Evolutionary conservation across 2,113 vertebrate genomes (phyloP), one percentile per base, ranked within the genome.

Genomic region (Oxyruncus cristatus): DNA sequence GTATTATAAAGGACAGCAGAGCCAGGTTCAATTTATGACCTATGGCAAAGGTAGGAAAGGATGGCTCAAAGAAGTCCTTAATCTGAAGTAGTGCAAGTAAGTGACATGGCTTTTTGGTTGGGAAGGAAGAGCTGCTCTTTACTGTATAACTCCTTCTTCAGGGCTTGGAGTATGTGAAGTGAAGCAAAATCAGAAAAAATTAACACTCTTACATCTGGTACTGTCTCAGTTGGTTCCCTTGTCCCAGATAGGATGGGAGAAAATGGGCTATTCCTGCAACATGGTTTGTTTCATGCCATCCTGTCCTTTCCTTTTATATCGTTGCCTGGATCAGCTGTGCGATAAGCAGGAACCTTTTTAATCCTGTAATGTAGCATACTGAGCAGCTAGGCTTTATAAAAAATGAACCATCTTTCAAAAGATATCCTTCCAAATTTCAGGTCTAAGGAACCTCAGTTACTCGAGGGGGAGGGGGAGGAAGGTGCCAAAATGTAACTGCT

Each of bases 391-490:
- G 14, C 68, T 73, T 76, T 53, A 73, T 28, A 4, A 49, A 41
- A 67, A 70, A 73, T 68, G 20, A 84, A 30, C 12, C 35, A 7
- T 62, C 55, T 78, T 79, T 80, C 33, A 68, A 73, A 84, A 80
- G 35, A 8, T 18, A 79, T 22, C 27, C 18, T n/a, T 70, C 42
- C 49, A 44, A 23, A 77, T 67, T 89, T 89, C n/a, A 70, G 14
- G 19, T 87, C 42, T 70, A 65, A 44, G 50, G 37, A 74, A 47
- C 30, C 16, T 35, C 26, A 12, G 11, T 84, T 87, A 77, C 20
- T 46, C 9, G 5, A 33, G n/a, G 5, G 0, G 5, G 14, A 7
- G 19, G 7, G 1, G 6, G 26, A 9, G 42, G 35, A 24, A 46
- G 6, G 21, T 91, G 22, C 20, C n/a, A 89, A 78, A 85, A 75